Evolutionary conservation across 1,140 invertebrate species (phyloP).

Genomic region (Drosophila jambulina): DNA sequence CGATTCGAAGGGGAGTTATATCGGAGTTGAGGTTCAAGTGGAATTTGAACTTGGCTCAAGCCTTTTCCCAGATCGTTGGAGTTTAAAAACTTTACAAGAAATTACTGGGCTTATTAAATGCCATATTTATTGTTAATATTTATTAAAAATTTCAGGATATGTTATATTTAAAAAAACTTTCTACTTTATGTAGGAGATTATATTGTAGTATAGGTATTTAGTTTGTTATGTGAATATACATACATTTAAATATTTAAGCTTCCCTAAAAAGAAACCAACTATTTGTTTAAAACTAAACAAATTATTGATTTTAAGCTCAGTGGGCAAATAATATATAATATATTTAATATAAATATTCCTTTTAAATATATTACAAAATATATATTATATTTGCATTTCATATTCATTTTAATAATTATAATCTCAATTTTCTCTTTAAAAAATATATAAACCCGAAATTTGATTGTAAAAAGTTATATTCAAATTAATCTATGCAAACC

Average conservation of each 20-base stretch:
- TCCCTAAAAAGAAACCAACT: too few species aligned
- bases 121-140: neutral
- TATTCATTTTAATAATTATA: neutral
- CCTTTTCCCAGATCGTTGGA: neutral
- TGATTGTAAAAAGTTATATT: neutral
- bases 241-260: too few species aligned
- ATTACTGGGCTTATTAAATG: neutral
- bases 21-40: conserved; percentile 1
- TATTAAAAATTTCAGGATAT: neutral
- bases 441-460: neutral
- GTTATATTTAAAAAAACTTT: too few species aligned
- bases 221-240: too few species aligned
- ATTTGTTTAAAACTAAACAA: too few species aligned
- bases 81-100: neutral
- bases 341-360: neutral
- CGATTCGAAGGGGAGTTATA: neutral
- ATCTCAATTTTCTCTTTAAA: neutral
- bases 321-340: neutral
- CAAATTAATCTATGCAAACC: neutral
- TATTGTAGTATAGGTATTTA: neutral
- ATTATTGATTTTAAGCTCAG: neutral
- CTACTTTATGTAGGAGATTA: neutral
- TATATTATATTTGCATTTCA: neutral
- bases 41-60: neutral
- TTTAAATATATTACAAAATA: neutral